A percentile compares a stretch with the other conserved stretches of the same genome.
phyloP scores from a whole-genome alignment of 1,140 invertebrate genomes.

The Sycobia sp. region DNA sequence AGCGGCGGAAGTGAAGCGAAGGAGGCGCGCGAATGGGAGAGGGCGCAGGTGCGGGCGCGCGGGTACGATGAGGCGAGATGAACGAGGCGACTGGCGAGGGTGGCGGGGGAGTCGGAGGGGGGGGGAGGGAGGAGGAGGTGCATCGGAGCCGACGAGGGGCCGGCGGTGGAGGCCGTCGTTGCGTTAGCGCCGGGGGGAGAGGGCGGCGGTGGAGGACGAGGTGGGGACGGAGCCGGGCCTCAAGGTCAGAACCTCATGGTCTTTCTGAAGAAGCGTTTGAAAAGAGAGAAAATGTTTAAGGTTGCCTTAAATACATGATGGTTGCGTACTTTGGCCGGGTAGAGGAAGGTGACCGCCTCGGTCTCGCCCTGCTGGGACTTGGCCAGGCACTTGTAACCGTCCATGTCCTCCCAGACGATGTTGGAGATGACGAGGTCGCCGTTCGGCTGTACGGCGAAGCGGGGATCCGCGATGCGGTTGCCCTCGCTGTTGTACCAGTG shows the following conservation, averaged over 20 bases:
- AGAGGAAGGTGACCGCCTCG: constrained; percentile 74
- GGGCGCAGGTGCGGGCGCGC: no score
- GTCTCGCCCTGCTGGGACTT: constrained; percentile 72
- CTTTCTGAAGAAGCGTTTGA: constrained; percentile 32
- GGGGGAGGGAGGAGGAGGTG: not conserved
- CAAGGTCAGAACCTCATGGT: constrained; percentile 27
- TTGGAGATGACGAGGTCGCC: constrained; percentile 76
- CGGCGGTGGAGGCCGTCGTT: no score
- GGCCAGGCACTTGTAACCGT: constrained; percentile 75
- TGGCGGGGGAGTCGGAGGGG: not conserved
- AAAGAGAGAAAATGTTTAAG: constrained; percentile 21
- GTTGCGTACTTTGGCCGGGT: constrained; percentile 66
- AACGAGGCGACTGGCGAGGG: not conserved
- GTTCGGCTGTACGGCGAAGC: constrained; percentile 66
- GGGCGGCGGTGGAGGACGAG: no score
- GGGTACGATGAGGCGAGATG: not conserved
- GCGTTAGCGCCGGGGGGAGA: no score
- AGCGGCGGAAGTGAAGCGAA: no score
- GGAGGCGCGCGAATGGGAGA: no score
- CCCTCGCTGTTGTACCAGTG: constrained; percentile 71
- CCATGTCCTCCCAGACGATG: constrained; percentile 80
- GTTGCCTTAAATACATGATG: constrained; percentile 33
- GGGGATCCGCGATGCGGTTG: constrained; percentile 59
- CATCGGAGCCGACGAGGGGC: not conserved
- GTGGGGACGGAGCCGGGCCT: not conserved